Evolutionary conservation across 2,797 vertebrate species (phyloP), one percentile per base, ranked within the genome.

Genomic region (Etheostoma perlongum): DNA sequence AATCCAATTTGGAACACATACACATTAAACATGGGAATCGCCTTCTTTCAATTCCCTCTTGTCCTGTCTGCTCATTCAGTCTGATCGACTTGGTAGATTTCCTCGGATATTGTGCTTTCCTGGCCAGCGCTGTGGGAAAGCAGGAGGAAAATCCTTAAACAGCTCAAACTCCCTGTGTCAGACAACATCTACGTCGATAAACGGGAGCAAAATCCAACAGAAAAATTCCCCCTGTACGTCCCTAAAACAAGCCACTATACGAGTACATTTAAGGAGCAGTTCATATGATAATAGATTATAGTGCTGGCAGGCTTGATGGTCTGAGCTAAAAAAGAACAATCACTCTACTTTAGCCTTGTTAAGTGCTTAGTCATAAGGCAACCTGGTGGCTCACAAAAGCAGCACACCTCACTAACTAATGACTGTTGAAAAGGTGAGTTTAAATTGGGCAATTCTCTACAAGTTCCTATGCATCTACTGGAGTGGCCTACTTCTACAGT

Each of bases 1-100:
- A 83, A 85, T 91, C 74, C 79, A 82, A 48, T 85, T 68, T 74
- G 57, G 75, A 83, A 78, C 72, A 72, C 62, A 67, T 62, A 70
- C 25, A 55, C 54, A 10, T 10, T 36, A 55, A 66, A 65, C 47
- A 53, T 30, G 18, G 30, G 59, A 77, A 76, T 61, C 42, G 62
- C 49, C 68, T 14, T n/a, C 33, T 66, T 72, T 78, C 49, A 70
- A 69, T 73, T 82, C 19, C 5, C 60, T 70, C 69, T 66, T 33
- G 60, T 52, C 76, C 75, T n/a, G 33, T 60, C 64, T 78, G 40
- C 40, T 78, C 51, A 25, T 79, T 85, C 63, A 70, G 27, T 19
- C 47, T 19, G 47, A 82, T 76, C 2, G 15, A 84, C 73, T 67
- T 3, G 8, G 67, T 72, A 74, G 65, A 70, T 82, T 81, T 79